phyloP scores from a whole-genome alignment of 2,113 vertebrate species.

The Archocentrus centrarchus region DNA sequence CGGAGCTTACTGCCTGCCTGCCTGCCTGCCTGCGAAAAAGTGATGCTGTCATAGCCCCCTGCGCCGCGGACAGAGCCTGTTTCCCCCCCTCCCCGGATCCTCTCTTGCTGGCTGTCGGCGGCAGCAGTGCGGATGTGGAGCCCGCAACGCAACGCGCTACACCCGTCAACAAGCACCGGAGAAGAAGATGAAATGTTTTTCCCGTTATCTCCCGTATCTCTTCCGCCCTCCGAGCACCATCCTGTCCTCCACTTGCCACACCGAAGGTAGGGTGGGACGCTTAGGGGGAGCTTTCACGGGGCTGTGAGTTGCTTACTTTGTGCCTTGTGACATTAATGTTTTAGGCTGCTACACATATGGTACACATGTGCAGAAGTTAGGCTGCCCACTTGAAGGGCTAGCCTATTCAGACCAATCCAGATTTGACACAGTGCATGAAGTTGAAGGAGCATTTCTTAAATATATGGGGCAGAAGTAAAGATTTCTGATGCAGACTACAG shows the following conservation, averaged over 20 bases:
- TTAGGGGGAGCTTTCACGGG: conserved; percentile 54
- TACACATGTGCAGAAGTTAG: conserved; percentile 55
- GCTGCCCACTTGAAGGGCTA: conserved; percentile 4
- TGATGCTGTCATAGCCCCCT: conserved; percentile 84
- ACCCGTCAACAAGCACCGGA: conserved; percentile 68
- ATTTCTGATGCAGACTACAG: conserved; percentile 19
- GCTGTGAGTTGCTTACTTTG: conserved; percentile 65
- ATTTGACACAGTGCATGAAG: conserved; percentile 51
- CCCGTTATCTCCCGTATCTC: conserved; percentile 94
- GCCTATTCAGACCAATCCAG: conserved; percentile 14
- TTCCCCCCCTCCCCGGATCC: conserved; percentile 56
- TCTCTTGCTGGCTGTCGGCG: conserved; percentile 67
- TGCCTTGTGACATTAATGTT: conserved; percentile 60
- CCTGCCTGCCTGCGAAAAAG: conserved; percentile 56
- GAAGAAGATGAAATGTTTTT: conserved; percentile 97
- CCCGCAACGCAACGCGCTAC: conserved; percentile 70
- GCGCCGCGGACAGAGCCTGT: conserved; percentile 65
- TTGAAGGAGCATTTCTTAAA: conserved; percentile 46
- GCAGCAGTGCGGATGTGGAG: conserved; percentile 81
- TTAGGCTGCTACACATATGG: conserved; percentile 8
- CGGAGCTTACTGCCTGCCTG: conserved; percentile 48
- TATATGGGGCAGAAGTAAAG: conserved; percentile 5
- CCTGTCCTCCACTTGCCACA: conserved; percentile 94
- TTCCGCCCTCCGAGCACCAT: conserved; percentile 94
- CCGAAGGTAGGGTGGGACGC: conserved; percentile 88